Base-by-base conservation (phyloP, 1,140 invertebrate genomes). In the Helicoverpa armigera region DNA sequence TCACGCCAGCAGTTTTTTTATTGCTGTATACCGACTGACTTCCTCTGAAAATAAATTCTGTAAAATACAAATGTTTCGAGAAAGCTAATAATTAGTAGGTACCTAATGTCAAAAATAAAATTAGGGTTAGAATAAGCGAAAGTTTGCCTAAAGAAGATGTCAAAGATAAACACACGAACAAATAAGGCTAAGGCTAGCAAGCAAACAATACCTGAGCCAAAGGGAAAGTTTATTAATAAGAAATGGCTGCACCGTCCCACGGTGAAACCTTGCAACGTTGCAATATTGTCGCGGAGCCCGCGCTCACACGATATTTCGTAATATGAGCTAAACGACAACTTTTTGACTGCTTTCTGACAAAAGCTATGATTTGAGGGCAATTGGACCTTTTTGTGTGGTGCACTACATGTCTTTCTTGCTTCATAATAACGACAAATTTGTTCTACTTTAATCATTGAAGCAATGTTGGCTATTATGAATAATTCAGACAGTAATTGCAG, bases 221-320 rank as follows among this genome's bases (percentile, higher is more conserved):
- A 83, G 85, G 84, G 82, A 87, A 87, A 85, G 83, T 82, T 67
- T 35, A 43, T 73, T 11, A 80, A 61, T 70, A 79, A 82, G 82
- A 82, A 83, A 82, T 58, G 56, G 51, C 50, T 80, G 79, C 60
- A 54, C 56, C 72, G 61, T 87, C 85, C 82, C 83, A 85, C 85
- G 14, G 58, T 51, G 73, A 76, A 76, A 76, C 73, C 73, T 76
- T 76, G 73, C 69, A 31, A 11, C 50, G 50, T 53, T 72, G 23
- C 73, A 76, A 63, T 76, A 76, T 63, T 63, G 73, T 76, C 56
- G 56, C 35, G 16, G 35, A 43, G 35, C 35, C 43, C 3, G 7
- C n/a, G 31, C 29, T 73, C 70, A 14, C 70, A 73, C 73, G 50
- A 31, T 31, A 7, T 72, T 76, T 61, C n/a, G 73, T 51, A 63